Conservation (phyloP, 2,113 vertebrate species). For the Rhipidura dahli region DNA sequence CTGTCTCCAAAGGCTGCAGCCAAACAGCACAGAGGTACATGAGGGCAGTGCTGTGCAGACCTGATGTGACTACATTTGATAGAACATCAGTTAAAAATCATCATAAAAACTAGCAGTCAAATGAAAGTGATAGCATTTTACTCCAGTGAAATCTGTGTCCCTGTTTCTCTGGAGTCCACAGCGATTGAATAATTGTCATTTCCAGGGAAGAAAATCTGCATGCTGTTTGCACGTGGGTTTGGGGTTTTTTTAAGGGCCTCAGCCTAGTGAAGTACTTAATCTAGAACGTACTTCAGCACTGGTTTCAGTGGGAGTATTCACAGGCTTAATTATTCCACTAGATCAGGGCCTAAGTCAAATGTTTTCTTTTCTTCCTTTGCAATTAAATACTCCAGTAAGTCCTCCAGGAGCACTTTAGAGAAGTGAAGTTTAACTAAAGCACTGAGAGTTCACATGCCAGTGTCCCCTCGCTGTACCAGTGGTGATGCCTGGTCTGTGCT, state of each 20-base stretch:
- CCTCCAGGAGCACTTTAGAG: neutral
- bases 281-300: neutral
- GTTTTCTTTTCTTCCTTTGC: neutral
- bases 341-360: neutral
- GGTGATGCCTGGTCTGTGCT: neutral
- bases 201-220: neutral
- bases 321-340: neutral
- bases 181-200: neutral
- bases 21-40: neutral
- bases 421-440: neutral
- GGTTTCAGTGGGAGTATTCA: neutral
- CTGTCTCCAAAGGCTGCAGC: neutral
- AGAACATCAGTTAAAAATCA: neutral
- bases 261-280: neutral
- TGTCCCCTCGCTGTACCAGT: rapidly evolving
- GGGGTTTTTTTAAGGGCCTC: neutral
- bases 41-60: neutral
- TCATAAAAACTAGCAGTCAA: neutral
- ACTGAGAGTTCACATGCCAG: neutral
- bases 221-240: neutral
- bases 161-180: neutral
- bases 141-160: neutral
- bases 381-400: neutral
- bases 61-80: neutral
- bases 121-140: neutral